A percentile compares a stretch with the other conserved stretches of the same genome.
phyloP scores from a whole-genome alignment of 2,888 invertebrate species.

The Chloroclysta siterata region DNA sequence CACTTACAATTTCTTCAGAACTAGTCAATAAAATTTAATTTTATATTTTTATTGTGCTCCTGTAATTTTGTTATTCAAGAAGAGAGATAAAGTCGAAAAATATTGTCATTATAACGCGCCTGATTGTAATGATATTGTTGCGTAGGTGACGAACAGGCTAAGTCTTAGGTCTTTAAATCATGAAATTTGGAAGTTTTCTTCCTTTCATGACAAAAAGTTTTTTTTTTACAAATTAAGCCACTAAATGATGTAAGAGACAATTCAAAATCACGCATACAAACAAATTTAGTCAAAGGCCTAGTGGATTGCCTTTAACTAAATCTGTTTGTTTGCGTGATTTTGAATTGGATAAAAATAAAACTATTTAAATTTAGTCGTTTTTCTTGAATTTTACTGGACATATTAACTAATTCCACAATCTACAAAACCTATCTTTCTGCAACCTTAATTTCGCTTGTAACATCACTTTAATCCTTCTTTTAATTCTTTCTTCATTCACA shows the following conservation, averaged over 20 bases:
- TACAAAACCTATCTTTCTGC: neutral
- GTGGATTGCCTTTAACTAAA: too few species aligned
- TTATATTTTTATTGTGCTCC: constrained; percentile 3
- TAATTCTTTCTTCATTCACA: constrained; percentile 43
- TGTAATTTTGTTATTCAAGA: constrained; percentile 20
- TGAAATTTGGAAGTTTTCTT: too few species aligned
- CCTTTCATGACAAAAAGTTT: too few species aligned
- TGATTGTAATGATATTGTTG: neutral
- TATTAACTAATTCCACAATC: constrained; percentile 1
- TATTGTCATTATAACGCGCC: neutral
- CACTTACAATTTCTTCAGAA: constrained; percentile 25
- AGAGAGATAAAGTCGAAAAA: neutral
- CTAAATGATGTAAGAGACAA: too few species aligned
- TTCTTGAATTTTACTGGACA: constrained; percentile 1
- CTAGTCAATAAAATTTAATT: neutral
- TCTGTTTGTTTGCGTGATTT: too few species aligned
- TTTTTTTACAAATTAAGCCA: too few species aligned
- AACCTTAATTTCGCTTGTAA: constrained; percentile 21
- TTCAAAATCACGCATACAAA: too few species aligned
- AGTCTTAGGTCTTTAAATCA: too few species aligned
- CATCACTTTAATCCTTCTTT: constrained; percentile 37
- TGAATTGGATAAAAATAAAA: neutral
- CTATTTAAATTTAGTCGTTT: neutral
- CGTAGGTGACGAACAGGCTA: too few species aligned
- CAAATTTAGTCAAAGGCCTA: too few species aligned